Evolutionary conservation across 2,888 invertebrate species (phyloP).

Genomic region (Zeuzera pyrina): DNA sequence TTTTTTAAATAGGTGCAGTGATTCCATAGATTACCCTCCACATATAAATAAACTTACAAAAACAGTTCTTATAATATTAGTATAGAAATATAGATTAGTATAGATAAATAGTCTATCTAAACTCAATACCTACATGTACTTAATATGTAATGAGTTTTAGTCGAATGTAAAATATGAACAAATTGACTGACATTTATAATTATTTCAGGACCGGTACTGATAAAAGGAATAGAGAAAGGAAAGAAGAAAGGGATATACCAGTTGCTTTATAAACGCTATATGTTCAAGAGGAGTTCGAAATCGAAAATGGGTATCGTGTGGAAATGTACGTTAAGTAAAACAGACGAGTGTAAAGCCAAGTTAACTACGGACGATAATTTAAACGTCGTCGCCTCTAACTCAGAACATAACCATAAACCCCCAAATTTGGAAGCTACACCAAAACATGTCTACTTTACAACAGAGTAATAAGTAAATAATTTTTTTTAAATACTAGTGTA

Average conservation of each 20-base stretch:
- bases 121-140: too few relatives aligned
- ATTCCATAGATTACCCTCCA: too few relatives aligned
- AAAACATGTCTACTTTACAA: constrained; percentile 57
- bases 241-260: constrained; percentile 42
- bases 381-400: constrained; percentile 36
- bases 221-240: constrained; percentile 36
- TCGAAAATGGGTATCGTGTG: constrained; percentile 57
- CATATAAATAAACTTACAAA: too few relatives aligned
- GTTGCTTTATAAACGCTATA: constrained; percentile 39
- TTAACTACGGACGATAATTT: constrained; percentile 47
- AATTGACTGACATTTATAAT: too few relatives aligned
- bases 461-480: background rate
- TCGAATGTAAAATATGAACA: too few relatives aligned
- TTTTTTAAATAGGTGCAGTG: too few relatives aligned
- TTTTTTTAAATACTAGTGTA: constrained; percentile 1
- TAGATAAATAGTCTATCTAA: too few relatives aligned
- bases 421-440: constrained; percentile 32
- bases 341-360: constrained; percentile 39
- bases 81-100: too few relatives aligned
- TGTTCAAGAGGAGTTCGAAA: constrained; percentile 39
- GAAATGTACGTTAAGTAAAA: constrained; percentile 50
- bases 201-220: constrained; percentile 46
- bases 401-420: constrained; percentile 35
- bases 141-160: too few relatives aligned
- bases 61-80: too few relatives aligned